Evolutionary conservation across 2,113 vertebrate genomes (phyloP).

Genomic region (Gopherus evgoodei): DNA sequence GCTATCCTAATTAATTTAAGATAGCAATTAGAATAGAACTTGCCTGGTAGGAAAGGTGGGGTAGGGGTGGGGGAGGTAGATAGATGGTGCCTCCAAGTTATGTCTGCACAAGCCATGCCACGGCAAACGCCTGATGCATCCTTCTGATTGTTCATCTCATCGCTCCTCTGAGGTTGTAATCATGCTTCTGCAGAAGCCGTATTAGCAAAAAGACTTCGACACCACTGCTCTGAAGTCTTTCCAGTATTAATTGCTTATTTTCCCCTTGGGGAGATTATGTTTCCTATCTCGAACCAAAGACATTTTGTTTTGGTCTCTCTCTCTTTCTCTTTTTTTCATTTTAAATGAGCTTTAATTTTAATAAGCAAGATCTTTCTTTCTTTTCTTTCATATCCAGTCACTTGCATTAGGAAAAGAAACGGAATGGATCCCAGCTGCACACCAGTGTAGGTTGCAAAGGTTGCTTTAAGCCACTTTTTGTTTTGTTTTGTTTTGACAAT

Average conservation of each 20-base stretch:
- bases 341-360: slow-evolving; percentile 7
- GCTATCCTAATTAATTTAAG: slow-evolving; percentile 47
- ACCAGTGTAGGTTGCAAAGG: background rate
- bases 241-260: slow-evolving; percentile 51
- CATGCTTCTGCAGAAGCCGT: background rate
- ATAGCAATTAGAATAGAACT: slow-evolving; percentile 8
- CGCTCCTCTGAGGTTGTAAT: slow-evolving; percentile 1
- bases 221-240: background rate
- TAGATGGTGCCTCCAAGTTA: background rate
- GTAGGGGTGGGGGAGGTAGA: background rate
- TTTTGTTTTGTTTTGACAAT: background rate
- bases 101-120: background rate
- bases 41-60: background rate
- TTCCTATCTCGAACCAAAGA: background rate
- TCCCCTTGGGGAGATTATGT: background rate
- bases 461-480: background rate
- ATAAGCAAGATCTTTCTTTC: slow-evolving; percentile 1
- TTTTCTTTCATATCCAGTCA: background rate
- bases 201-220: slow-evolving; percentile 5
- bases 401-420: background rate
- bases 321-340: background rate
- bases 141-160: background rate
- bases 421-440: background rate
- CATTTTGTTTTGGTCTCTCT: slow-evolving; percentile 3
- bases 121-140: background rate